Evolutionary conservation across 2,113 vertebrate genomes (phyloP), one percentile per base, ranked within the genome.

Genomic region (Columbina picui): DNA sequence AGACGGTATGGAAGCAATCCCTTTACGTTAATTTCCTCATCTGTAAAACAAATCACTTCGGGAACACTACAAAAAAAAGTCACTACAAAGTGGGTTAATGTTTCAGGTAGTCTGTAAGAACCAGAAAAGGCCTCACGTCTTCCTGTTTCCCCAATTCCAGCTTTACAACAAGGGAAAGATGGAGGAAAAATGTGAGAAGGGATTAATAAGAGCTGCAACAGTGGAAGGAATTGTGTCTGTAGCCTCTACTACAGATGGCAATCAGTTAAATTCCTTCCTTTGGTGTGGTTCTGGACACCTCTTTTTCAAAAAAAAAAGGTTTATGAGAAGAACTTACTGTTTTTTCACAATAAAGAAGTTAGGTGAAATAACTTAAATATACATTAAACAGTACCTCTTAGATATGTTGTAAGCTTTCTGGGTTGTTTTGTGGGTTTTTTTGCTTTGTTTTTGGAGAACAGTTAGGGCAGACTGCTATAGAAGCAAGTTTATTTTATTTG

Each of bases 71-170:
- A 30, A 50, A 15, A 43, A 43, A 63, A 59, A 45, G 7, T 47
- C 4, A 50, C 12, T 55, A 59, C 47, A 45, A 27, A 49, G 21
- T 2, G 5, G 3, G 14, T 6, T 5, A 74, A 83, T 0, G 2
- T 36, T 27, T 67, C 21, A 69, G 21, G 22, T 25, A 56, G 19
- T 12, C 5, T 65, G 30, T 8, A 43, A 79, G 36, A 47, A 34
- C 4, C 39, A 77, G 34, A 45, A 74, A 32, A 77, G 27, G 10
- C 4, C 18, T 91, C 6, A 22, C 4, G 9, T 14, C 9, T 10
- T 67, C n/a, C 21, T 57, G 14, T 75, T 57, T 49, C 41, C 30
- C 18, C 2, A 1, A 60, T 12, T 22, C 17, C 32, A 74, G 22
- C 25, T 82, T 82, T 55, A 56, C 15, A 65, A 43, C 9, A 84